Evolutionary conservation across 2,888 invertebrate species (phyloP), one percentile per base, ranked within the genome.

Genomic region (Drosophila prolongata): DNA sequence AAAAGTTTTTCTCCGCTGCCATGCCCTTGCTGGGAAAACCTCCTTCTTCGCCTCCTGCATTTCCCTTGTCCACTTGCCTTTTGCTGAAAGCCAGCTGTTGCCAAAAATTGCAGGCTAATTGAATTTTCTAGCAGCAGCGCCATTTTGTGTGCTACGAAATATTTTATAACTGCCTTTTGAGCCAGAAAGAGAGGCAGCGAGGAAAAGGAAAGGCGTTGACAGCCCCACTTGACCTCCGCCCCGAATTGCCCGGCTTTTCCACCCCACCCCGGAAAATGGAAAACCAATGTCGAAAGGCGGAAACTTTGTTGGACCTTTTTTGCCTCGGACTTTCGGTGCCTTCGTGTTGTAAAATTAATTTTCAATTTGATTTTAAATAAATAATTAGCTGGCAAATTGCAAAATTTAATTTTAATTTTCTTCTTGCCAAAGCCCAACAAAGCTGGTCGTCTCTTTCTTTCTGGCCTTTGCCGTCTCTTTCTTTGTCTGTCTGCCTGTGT

Each of bases 341-440:
- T 71, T 65, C 83, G 77, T 90, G 89, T 89, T 90, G 89, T 87
- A 90, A 91, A 91, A 91, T 91, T 91, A 91, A 91, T 91, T 91
- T 91, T 91, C 91, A 91, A 91, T 90, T 91, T 90, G 86, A 83
- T 87, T 90, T 90, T 91, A 91, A 91, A 91, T 91, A 91, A 91
- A 90, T 91, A 91, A 91, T 91, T 91, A 90, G 90, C 85, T 89
- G 83, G 90, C 90, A 91, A 91, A 91, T 91, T 91, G 90, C 89
- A 90, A 91, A 91, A 91, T 91, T 91, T 90, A 91, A 91, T 91
- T 91, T 90, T 84, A 88, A 90, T 90, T 88, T 90, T 85, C 77
- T 74, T 74, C 67, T 76, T 70, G 76, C 49, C 49, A 49, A 72
- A 80, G 70, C 73, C 61, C 30, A 43, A 40, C n/a, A 42, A 42